Evolutionary conservation across 2,888 invertebrate genomes (phyloP).

Genomic region (Ceriagrion tenellum): DNA sequence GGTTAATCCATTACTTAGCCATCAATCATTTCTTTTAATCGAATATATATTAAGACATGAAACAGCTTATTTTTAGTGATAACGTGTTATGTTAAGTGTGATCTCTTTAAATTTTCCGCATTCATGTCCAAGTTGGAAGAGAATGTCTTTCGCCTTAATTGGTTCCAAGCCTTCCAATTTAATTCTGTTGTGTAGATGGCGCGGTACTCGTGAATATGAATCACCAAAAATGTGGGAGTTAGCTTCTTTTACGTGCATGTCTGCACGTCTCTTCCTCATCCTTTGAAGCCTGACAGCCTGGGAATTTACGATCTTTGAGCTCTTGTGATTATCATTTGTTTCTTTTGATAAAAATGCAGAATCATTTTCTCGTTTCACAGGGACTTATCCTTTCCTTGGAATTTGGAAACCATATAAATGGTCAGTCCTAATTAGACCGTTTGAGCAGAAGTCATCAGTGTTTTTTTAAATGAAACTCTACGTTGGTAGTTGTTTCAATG

Average conservation of each 20-base stretch:
- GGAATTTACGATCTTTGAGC: neutral
- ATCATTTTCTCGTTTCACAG: neutral
- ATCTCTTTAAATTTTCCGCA: too few relatives aligned
- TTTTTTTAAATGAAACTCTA: neutral
- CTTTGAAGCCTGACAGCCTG: neutral
- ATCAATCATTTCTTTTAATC: too few relatives aligned
- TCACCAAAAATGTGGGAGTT: neutral
- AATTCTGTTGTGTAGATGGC: neutral
- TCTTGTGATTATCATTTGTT: neutral
- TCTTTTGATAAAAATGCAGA: neutral
- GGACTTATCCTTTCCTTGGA: neutral
- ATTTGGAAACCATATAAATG: neutral
- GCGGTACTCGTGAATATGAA: neutral
- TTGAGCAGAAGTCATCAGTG: neutral
- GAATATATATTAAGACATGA: too few relatives aligned
- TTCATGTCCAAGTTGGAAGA: too few relatives aligned
- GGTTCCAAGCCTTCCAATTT: neutral
- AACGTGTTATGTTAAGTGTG: too few relatives aligned
- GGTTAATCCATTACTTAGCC: too few relatives aligned
- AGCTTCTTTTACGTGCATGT: neutral
- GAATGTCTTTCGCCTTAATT: neutral
- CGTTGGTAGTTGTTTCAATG: too few relatives aligned
- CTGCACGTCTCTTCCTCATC: neutral
- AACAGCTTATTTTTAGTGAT: too few relatives aligned
- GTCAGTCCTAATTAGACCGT: neutral